Base-by-base conservation (phyloP, 2,797 vertebrate genomes). In the Myotis findleyi region DNA sequence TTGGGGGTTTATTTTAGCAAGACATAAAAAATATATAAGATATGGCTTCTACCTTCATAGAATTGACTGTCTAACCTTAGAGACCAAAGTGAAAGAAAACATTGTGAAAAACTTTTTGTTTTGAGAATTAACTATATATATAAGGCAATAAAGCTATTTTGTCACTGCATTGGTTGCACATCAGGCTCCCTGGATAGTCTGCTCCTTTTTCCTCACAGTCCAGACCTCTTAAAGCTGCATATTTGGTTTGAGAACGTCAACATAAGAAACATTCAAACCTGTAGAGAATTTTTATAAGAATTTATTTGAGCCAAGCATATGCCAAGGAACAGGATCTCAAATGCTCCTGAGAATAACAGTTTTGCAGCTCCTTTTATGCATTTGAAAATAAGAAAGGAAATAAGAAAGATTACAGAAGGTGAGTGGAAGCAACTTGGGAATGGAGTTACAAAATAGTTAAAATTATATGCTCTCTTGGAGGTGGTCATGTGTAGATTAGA, bases 41-140 rank as follows among this genome's bases (percentile, higher is more conserved):
- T 20, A 11, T 62, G 30, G 23, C 3, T 30, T 30, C 38, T 71
- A 13, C 13, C 38, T 92, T 73, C 21, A 49, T 30, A 81, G 41
- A 75, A 23, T 1, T 85, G 30, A 64, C n/a, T 49, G 16, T 30
- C 2, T 59, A 73, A 36, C 20, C 10, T 68, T 83, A 20, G 79
- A 90, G 69, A 71, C 18, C 20, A 27, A 93, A 96, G 30, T 30
- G 27, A 89, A 72, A 89, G 38, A 59, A 94, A 84, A 75, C 3
- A 44, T 0, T 16, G 25, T 30, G 57, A 59, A 51, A 57, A 36
- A 33, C 13, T 23, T 72, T 53, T 13, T 17, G 44, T 23, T 93
- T 71, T 72, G 51, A 73, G n/a, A 68, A 81, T n/a, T 84, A 73
- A 57, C 20, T 82, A 23, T 21, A 30, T 18, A 66, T n/a, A 16